A percentile compares a stretch with the other conserved stretches of the same genome.
Conservation (phyloP, 1,140 invertebrate genomes). For the honey bee (Apis mellifera) region Amel_HAv3.1 CM009936.2:5000501-5001000, state of each 20-base stretch:
- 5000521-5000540: neutral
- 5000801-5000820: neutral
- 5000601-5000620: constrained; percentile 45
- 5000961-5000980: too few species aligned
- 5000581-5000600: neutral
- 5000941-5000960: too few species aligned
- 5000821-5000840: neutral
- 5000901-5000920: neutral
- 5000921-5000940: too few species aligned
- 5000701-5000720: too few species aligned
- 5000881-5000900: neutral
- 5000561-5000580: constrained; percentile 4
- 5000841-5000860: too few species aligned
- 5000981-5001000: too few species aligned
- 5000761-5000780: neutral
- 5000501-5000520: neutral
- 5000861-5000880: neutral
- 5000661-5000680: constrained; percentile 23
- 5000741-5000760: neutral
- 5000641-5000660: neutral
- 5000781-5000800: neutral
- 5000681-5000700: neutral
- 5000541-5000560: neutral
- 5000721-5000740: neutral
- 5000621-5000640: constrained; percentile 22